phyloP scores from a whole-genome alignment of 2,797 vertebrate species.

The Momotus momota region DNA sequence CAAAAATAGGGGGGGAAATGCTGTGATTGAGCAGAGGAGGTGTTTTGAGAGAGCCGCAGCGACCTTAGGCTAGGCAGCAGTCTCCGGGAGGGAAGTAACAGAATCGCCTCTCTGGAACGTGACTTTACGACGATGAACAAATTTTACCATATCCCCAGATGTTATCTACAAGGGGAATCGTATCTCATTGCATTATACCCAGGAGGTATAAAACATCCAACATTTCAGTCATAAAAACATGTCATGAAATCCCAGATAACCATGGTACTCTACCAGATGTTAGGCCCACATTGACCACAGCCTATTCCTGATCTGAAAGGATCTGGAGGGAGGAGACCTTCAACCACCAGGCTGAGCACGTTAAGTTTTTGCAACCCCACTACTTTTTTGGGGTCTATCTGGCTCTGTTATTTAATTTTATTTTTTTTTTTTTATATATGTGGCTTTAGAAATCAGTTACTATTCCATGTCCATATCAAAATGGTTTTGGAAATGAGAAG shows the following conservation, averaged over 20 bases:
- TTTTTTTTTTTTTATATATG: not conserved
- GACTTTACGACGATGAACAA: not conserved
- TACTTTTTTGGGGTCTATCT: not conserved
- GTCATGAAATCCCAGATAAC: not conserved
- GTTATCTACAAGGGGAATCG: not conserved
- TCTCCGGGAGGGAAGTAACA: not conserved
- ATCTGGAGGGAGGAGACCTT: not conserved
- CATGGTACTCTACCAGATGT: fast-evolving
- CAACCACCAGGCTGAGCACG: not conserved
- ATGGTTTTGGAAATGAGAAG: not conserved
- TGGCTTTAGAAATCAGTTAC: not conserved
- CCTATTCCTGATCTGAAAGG: fast-evolving
- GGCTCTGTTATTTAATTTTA: not conserved
- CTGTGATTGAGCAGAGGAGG: not conserved
- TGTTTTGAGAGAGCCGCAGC: not conserved
- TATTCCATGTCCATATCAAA: not conserved
- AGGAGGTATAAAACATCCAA: not conserved
- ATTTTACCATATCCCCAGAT: not conserved
- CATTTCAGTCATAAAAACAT: not conserved
- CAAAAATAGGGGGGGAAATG: not conserved
- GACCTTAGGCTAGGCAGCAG: not conserved
- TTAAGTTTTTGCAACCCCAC: not conserved
- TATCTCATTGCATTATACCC: not conserved
- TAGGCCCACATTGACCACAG: not conserved
- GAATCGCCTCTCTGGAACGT: not conserved